Evolutionary conservation across 2,113 vertebrate species (phyloP), one percentile per base, ranked within the genome.

Genomic region (Nycticorax nycticorax): DNA sequence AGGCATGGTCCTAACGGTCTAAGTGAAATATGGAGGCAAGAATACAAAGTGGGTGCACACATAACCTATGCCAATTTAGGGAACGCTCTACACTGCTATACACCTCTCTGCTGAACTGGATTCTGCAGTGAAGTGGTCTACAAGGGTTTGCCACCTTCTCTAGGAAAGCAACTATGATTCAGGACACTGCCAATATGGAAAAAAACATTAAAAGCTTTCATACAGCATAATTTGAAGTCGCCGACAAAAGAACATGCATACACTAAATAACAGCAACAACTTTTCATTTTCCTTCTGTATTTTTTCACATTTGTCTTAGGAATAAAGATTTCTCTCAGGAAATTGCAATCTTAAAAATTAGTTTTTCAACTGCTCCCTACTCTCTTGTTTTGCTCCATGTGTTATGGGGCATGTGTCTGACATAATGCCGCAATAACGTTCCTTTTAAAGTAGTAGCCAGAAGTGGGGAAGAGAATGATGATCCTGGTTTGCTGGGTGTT

Each of bases 401-500:
- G 32, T 84, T 85, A 52, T n/a, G 37, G 63, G 78, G 75, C 48
- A 83, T 3, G 6, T 48, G 28, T 59, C 53, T 89, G 83, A 89
- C 48, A 78, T 63, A 86, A 76, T 57, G 27, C 33, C 30, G 3
- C 72, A 80, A 63, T 89, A 93, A 76, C 24, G 23, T 77, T 96
- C n/a, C 45, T 95, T 95, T 96, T 82, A 43, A 97, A 91, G 52
- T 88, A 82, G 56, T 59, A 77, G 56, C 75, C 94, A 67, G 55
- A 89, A 85, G 73, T 64, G 57, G 48, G 43, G 64, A 35, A 47
- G 21, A 24, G 75, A 23, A 33, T 57, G 35, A 72, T 57, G 57
- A 82, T 89, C 55, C 57, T 93, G 32, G 23, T 92, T 96, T 95
- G 41, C 41, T 96, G 90, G 60, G 33, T 56, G 63, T 94, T 96